Percentiles rank a stretch among this genome's conserved stretches.
Conservation (phyloP, 2,797 vertebrate genomes). For the Diplodus sargus region DNA sequence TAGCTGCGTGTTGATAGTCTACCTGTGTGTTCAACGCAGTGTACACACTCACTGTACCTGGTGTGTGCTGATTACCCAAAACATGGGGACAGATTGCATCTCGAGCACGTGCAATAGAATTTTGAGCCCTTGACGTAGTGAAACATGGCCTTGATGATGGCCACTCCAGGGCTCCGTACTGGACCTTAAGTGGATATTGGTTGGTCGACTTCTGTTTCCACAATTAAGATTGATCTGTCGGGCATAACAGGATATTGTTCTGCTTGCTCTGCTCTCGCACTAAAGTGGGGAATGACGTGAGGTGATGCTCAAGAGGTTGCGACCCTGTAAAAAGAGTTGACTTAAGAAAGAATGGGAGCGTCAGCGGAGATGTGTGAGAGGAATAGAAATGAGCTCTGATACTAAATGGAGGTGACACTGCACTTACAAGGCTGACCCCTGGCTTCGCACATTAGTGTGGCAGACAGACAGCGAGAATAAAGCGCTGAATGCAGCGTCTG, state of each 20-base stretch:
- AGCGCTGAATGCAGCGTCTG: conserved; percentile 5
- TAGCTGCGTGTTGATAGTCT: no score
- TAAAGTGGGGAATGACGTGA: background rate
- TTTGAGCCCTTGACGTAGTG: no score
- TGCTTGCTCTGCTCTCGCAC: background rate
- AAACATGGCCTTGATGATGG: no score
- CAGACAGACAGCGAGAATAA: conserved; percentile 25
- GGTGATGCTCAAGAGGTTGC: conserved; percentile 6
- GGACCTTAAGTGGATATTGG: background rate
- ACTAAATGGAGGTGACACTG: conserved; percentile 42
- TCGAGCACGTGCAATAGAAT: no score
- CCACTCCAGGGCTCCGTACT: background rate
- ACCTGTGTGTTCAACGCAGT: no score
- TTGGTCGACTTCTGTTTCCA: background rate
- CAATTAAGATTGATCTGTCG: background rate
- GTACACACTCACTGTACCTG: no score
- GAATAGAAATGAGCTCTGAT: conserved; percentile 48
- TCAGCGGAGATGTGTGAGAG: conserved; percentile 3
- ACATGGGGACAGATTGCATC: no score
- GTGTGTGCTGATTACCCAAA: no score
- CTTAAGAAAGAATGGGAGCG: conserved; percentile 6
- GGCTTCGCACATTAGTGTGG: conserved; percentile 43
- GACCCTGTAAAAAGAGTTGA: conserved; percentile 11
- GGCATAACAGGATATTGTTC: conserved; percentile 1
- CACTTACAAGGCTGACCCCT: conserved; percentile 43